phyloP scores from a whole-genome alignment of 2,888 invertebrate species.

The Agriopis marginaria region DNA sequence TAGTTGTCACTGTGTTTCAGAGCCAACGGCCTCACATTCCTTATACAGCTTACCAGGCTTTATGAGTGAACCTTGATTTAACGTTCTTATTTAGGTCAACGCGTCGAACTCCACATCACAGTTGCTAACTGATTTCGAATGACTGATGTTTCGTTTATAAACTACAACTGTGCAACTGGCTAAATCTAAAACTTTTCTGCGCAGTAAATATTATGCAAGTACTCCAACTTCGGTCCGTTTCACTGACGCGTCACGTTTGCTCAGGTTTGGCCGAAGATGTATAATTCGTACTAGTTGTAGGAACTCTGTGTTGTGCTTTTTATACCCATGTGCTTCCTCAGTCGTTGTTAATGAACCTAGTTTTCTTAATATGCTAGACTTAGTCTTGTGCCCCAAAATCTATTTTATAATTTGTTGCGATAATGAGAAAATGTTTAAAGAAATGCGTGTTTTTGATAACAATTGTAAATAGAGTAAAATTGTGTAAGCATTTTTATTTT shows the following conservation, averaged over 20 bases:
- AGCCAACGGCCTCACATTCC: too few species aligned
- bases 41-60: too few species aligned
- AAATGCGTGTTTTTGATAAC: constrained; percentile 29
- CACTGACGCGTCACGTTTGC: neutral
- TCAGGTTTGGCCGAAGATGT: constrained; percentile 5
- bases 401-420: constrained; percentile 29
- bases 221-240: neutral
- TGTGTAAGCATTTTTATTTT: neutral
- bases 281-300: constrained; percentile 41
- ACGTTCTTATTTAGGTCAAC: too few species aligned
- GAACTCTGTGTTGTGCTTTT: constrained; percentile 81
- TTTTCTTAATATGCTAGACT: constrained; percentile 11
- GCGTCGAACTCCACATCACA: too few species aligned
- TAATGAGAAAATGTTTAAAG: constrained; percentile 11
- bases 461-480: constrained; percentile 29
- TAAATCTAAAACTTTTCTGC: too few species aligned
- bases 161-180: too few species aligned
- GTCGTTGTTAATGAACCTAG: constrained; percentile 46
- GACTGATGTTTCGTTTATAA: too few species aligned
- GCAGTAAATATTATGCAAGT: too few species aligned
- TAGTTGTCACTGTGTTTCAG: too few species aligned
- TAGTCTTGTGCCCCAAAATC: constrained; percentile 16
- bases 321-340: constrained; percentile 74
- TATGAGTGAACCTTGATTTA: too few species aligned
- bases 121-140: too few species aligned